Conservation (phyloP, 2,113 vertebrate species). For the Machaerirhynchus nigripectus region DNA sequence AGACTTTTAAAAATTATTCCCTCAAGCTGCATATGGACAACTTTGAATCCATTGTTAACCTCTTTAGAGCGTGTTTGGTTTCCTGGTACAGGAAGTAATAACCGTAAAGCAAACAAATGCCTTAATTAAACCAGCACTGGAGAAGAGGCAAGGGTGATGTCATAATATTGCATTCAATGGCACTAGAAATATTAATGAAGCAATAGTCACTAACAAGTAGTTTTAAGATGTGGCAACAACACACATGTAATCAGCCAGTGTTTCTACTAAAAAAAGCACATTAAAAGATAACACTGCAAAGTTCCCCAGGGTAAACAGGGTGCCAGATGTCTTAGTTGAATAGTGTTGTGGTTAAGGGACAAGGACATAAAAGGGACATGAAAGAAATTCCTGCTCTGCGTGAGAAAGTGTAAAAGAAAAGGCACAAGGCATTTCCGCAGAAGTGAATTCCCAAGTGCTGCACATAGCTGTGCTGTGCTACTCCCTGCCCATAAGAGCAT, state of each 20-base stretch:
- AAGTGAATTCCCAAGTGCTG: neutral
- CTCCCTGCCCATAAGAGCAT: fast-evolving
- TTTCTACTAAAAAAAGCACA: neutral
- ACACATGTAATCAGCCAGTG: neutral
- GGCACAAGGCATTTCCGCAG: neutral
- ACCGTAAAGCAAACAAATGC: constrained; percentile 1
- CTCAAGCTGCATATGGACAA: neutral
- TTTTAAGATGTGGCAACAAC: neutral
- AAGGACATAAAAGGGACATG: neutral
- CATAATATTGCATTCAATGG: neutral
- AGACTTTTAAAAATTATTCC: neutral
- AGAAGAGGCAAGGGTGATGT: neutral
- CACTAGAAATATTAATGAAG: neutral
- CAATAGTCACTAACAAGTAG: neutral
- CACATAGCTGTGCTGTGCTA: neutral
- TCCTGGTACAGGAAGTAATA: constrained; percentile 59
- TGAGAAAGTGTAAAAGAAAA: neutral
- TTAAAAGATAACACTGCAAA: neutral
- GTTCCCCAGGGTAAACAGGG: neutral
- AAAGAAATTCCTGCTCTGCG: neutral
- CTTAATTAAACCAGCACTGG: neutral
- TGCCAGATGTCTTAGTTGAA: neutral
- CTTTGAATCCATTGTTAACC: constrained; percentile 15
- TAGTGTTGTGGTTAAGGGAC: neutral
- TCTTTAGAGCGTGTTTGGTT: constrained; percentile 7